Percentiles rank a stretch among this genome's conserved stretches.
Conservation (phyloP, 2,113 vertebrate genomes). For the Pollimyrus isidori region DNA sequence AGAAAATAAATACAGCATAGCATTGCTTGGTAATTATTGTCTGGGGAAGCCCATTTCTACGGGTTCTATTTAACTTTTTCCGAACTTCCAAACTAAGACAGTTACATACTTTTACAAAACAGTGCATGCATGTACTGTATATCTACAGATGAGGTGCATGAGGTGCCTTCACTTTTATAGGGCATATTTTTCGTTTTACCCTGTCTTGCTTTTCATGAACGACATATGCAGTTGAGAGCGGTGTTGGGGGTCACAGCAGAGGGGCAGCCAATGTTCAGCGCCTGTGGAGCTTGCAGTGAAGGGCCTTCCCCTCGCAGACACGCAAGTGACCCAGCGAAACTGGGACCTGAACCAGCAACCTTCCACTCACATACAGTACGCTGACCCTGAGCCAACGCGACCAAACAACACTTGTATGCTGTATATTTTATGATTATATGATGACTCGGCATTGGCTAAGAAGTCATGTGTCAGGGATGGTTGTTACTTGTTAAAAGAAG, state of each 20-base stretch:
- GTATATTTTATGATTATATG: not conserved
- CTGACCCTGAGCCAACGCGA: not conserved
- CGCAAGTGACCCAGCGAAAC: not conserved
- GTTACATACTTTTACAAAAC: not conserved
- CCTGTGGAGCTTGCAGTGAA: not conserved
- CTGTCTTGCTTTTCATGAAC: not conserved
- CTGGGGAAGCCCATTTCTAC: not conserved
- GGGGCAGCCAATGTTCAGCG: not conserved
- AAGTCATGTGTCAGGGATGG: not conserved
- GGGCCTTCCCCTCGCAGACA: not conserved
- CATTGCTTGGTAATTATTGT: not conserved
- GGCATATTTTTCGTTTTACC: not conserved
- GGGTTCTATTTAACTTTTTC: not conserved
- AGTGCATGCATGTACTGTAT: not conserved
- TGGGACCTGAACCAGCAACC: not conserved
- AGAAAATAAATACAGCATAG: not conserved
- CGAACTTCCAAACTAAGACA: not conserved
- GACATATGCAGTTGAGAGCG: not conserved
- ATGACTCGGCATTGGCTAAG: not conserved
- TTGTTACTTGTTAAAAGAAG: not conserved
- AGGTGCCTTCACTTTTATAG: not conserved
- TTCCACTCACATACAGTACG: not conserved
- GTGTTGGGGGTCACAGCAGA: not conserved
- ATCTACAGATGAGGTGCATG: not conserved
- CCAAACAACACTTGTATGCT: not conserved